Conservation (phyloP, 2,113 vertebrate genomes). For the Rhipidura dahli region DNA sequence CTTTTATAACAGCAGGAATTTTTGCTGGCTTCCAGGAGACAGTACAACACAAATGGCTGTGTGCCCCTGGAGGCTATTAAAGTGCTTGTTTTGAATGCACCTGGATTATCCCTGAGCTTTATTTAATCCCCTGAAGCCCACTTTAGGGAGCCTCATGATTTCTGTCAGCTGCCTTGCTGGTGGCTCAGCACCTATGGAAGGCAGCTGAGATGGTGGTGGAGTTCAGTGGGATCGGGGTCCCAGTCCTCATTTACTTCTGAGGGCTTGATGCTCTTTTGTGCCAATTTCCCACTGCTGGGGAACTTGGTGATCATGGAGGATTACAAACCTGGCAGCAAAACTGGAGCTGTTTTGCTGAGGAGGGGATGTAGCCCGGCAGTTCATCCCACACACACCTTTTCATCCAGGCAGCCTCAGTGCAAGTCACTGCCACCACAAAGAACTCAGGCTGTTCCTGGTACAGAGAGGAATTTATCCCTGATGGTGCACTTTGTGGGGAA, state of each 20-base stretch:
- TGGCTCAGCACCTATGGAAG: background rate
- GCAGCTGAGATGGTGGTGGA: background rate
- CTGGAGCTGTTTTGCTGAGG: background rate
- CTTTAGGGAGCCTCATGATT: background rate
- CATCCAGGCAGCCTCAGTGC: background rate
- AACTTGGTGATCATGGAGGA: background rate
- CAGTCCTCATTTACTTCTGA: accelerated
- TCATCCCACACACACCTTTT: background rate
- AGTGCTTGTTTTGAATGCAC: background rate
- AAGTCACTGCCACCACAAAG: background rate
- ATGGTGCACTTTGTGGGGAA: background rate
- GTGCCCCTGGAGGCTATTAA: background rate
- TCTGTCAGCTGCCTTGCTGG: background rate
- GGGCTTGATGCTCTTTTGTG: background rate
- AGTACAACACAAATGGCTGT: background rate
- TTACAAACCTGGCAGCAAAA: background rate
- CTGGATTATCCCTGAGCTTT: slow-evolving; percentile 12
- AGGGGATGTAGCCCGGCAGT: background rate
- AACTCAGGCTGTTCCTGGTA: background rate
- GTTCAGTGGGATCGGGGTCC: background rate
- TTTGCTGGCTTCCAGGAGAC: background rate
- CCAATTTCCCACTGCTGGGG: background rate
- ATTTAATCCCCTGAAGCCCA: background rate
- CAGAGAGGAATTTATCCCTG: background rate
- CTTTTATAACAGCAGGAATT: background rate